Evolutionary conservation across 2,888 invertebrate species (phyloP), one percentile per base, ranked within the genome.

Genomic region (Sinopyrophorus schimmeli): DNA sequence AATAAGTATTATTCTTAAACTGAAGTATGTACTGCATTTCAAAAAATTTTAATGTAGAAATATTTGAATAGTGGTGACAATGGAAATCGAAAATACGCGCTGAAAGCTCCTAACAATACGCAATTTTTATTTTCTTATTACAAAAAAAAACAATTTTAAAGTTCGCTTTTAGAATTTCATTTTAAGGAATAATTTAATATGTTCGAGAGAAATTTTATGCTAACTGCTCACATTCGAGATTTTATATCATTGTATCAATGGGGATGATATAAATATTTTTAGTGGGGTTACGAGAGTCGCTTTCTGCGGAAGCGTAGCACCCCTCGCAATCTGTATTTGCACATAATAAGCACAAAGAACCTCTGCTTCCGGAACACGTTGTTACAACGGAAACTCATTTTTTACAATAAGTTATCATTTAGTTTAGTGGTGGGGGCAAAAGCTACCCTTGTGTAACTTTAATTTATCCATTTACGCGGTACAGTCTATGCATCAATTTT

Each of bases 341-440:
- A 57, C 60, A 62, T 62, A 64, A 64, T 64, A 60, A 58, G 47
- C 56, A 63, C 61, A 62, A 61, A 64, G 64, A 54, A 59, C 53
- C 50, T 60, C 54, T 57, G 54, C 57, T 61, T 62, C 60, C 62
- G 59, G 40, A 41, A 38, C 57, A 59, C 53, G 54, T 51, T 61
- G 54, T 54, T 57, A 51, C 42, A 54, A 46, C 61, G 62, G 63
- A 63, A 60, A 54, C 56, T 48, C 55, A 57, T 63, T 63, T 61
- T 64, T 63, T 61, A 53, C 54, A 60, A 58, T 55, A 59, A 56
- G 44, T 57, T 58, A 58, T 56, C 53, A 55, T 55, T 57, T 57
- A 49, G 47, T 57, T 58, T 43, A 37, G 27, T 50, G 46, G 52
- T 40, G 35, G 54, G 27, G 16, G 27, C 27, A 12, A 17, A 18